A percentile compares a stretch with the other conserved stretches of the same genome.
These are phyloP conservation scores for Drosophila niveifrons DNA, from an alignment of 2,888 invertebrate genomes.

Conservation along the genomic window DNA sequence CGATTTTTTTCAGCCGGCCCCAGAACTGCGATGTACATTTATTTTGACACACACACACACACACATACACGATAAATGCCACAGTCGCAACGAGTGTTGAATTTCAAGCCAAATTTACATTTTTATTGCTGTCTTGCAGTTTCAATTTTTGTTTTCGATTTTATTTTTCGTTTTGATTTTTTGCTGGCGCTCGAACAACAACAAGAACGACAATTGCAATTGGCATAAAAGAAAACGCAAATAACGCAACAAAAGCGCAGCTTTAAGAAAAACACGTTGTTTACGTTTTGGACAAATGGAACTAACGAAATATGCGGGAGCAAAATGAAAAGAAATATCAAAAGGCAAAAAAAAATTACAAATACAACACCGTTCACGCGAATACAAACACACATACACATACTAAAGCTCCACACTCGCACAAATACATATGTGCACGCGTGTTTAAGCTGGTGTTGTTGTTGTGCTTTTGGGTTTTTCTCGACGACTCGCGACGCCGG, in stretches of 20 bases:
- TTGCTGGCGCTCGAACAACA: conserved; percentile 18
- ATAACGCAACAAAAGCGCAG: conserved; percentile 23
- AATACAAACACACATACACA: conserved; percentile 20
- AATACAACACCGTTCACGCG: not conserved
- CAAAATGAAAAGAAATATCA: not conserved
- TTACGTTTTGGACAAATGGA: conserved; percentile 70
- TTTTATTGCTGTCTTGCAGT: conserved; percentile 34
- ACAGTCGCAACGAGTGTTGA: conserved; percentile 33
- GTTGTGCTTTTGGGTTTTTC: conserved; percentile 49
- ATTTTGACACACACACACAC: conserved; percentile 7
- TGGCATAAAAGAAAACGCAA: conserved; percentile 20
- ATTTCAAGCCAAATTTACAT: conserved; percentile 44
- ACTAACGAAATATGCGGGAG: conserved; percentile 47
- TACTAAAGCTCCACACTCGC: conserved; percentile 3
- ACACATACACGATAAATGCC: conserved; percentile 9
- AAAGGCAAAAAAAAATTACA: conserved; percentile 12
- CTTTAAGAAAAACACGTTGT: conserved; percentile 71
- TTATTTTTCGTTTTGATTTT: conserved; percentile 25
- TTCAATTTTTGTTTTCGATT: conserved; percentile 13
- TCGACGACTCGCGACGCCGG: conserved; percentile 22
- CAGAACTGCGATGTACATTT: conserved; percentile 22
- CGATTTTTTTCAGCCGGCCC: conserved; percentile 43
- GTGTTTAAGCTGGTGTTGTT: conserved; percentile 28
- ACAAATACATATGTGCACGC: conserved; percentile 9
- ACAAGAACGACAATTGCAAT: conserved; percentile 3